Base-by-base conservation (phyloP, 2,888 invertebrate species). In the Onchidella celtica region DNA sequence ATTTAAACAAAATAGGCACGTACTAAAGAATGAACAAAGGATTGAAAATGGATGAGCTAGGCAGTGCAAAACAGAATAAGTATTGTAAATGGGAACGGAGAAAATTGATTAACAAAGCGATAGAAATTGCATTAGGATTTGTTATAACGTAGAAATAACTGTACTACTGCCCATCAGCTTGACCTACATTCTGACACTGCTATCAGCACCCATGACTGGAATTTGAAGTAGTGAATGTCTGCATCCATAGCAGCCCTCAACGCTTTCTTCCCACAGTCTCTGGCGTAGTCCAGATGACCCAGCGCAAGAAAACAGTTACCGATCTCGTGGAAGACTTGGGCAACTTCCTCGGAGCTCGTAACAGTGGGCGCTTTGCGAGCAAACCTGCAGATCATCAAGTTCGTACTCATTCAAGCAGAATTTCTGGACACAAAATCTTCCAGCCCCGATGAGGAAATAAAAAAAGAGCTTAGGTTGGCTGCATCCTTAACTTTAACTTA, bases 221-320 rank as follows among this genome's bases (percentile, higher is more conserved):
- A 86, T 85, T 90, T 87, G 85, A 91, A 87, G 34, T 89, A 86
- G 38, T 86, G 85, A 81, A 91, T 89, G 1, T 85, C 85, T 9
- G 90, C 88, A 57, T 89, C 88, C 38, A 84, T 75, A 6, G 91
- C 90, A 38, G 88, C 87, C 40, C 82, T 85, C 47, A 91, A 74
- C 9, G 91, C 90, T 85, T 91, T 91, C 73, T 88, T 83, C n/a
- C 90, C 92, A 47, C 89, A 89, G 29, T 89, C 90, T 38, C 86
- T 82, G 3, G 92, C 90, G 76, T 89, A 87, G 57, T 87, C 86
- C 80, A 86, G 88, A 55, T 89, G 87, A 57, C 88, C 90, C 79
- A 91, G 85, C 83, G 91, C 92, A 73, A 93, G 86, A 87, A 93
- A 92, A 85, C 94, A 94, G 81, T 93, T 90, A n/a, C 93, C 93